Base-by-base conservation (phyloP, 2,113 vertebrate species). In the Tupaia tana region DNA sequence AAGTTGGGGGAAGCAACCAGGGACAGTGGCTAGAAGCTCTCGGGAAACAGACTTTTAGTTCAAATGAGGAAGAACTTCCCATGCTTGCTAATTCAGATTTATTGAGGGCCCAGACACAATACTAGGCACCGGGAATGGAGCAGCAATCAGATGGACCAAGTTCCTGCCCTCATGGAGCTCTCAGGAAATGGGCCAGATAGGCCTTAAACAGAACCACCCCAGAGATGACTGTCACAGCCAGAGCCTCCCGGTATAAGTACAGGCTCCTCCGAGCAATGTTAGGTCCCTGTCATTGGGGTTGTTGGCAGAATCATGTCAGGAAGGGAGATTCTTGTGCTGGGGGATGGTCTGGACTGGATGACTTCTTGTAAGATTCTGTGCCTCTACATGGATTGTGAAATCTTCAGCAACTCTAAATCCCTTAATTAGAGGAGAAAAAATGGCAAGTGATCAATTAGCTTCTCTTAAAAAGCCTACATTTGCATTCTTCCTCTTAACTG, bases 351-450 rank as follows among this genome's bases (percentile, higher is more conserved):
- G 63, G 73, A 27, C 79, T 86, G 19, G 24, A 56, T 61, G 56
- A 70, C 24, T 87, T 71, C 82, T 75, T 71, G 9, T 43, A 59
- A 63, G 86, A 70, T 27, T 18, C 75, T 61, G 29, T 86, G 83
- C 75, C 78, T 81, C 89, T 89, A 14, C 7, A 2, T 6, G 2
- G 14, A 54, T 97, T 89, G 56, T 34, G 80, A 97, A 97, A 96
- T 84, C 89, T 71, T 91, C 64, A 85, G 84, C 54, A 84, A 34
- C 56, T 14, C 64, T 93, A 97, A 96, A 94, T 95, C 91, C 96
- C 34, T 96, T 97, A 93, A 95, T 91, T 91, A 91, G 58, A 94
- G 94, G 78, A 86, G 63, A 88, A 84, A 31, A 90, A 94, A 79
- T 86, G 61, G n/a, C 86, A 95, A 95, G 58, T 84, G 71, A 87